phyloP scores from a whole-genome alignment of 2,888 invertebrate species.

The Epinotia bilunana region DNA sequence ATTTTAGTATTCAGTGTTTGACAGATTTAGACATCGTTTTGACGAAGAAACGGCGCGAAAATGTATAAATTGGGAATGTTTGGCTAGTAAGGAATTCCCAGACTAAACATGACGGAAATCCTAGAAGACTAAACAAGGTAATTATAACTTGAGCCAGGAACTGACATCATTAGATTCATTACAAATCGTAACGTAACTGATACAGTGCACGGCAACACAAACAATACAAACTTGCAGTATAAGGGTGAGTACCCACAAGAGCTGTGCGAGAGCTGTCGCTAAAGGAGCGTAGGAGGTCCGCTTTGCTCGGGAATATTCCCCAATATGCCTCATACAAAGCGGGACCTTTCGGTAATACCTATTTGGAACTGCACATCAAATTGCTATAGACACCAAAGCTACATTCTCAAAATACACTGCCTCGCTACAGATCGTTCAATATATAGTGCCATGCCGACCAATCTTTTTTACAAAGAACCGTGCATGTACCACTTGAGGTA shows the following conservation, averaged over 20 bases:
- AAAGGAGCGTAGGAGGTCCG: no score
- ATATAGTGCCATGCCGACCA: no score
- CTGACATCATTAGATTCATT: slow-evolving; percentile 18
- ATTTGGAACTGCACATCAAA: no score
- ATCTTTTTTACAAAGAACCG: no score
- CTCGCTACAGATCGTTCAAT: no score
- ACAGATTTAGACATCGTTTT: neutral
- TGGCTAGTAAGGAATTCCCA: slow-evolving; percentile 12
- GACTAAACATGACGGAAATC: slow-evolving; percentile 16
- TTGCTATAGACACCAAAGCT: no score
- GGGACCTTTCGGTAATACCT: no score
- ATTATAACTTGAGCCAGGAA: slow-evolving; percentile 29
- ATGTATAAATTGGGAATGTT: slow-evolving; percentile 1
- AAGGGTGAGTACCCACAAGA: neutral
- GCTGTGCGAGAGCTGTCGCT: no score
- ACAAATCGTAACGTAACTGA: slow-evolving; percentile 20
- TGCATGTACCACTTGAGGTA: no score
- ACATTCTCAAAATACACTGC: no score
- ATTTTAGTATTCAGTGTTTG: neutral
- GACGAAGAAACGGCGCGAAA: slow-evolving; percentile 7
- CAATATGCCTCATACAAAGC: no score
- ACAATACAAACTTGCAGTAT: neutral
- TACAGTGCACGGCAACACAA: slow-evolving; percentile 18
- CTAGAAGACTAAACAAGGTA: slow-evolving; percentile 26
- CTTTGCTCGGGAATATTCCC: no score